These are phyloP conservation scores for Siphamia tubifer DNA, from an alignment of 2,113 vertebrate genomes.

Conservation along the genomic window DNA sequence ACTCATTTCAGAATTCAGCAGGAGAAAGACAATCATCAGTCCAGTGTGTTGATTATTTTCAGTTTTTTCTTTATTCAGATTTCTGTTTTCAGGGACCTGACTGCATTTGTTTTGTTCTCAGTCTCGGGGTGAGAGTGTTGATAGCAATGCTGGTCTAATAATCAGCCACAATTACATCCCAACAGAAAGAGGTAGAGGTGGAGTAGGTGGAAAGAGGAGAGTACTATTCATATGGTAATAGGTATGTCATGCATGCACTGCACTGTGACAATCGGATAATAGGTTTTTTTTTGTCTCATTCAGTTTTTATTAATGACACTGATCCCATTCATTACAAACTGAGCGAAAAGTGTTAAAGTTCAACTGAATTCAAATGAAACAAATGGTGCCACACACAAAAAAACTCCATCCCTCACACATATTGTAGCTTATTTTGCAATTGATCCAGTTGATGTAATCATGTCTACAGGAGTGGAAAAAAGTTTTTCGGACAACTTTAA, in stretches of 20 bases:
- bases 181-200: slow-evolving; percentile 31
- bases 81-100: neutral
- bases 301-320: slow-evolving; percentile 34
- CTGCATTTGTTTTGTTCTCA: slow-evolving; percentile 14
- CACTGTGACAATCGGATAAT: slow-evolving; percentile 35
- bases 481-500: too few relatives aligned
- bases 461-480: too few relatives aligned
- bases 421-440: too few relatives aligned
- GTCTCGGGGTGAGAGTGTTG: neutral
- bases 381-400: too few relatives aligned
- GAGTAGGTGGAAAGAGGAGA: slow-evolving; percentile 50
- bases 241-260: neutral
- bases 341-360: slow-evolving; percentile 8
- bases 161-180: slow-evolving; percentile 58
- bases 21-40: neutral
- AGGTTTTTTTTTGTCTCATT: slow-evolving; percentile 49
- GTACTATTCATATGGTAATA: slow-evolving; percentile 64
- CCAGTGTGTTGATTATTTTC: slow-evolving; percentile 13
- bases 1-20: neutral
- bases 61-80: neutral
- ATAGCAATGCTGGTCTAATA: slow-evolving; percentile 41
- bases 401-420: too few relatives aligned
- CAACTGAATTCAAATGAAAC: slow-evolving; percentile 28
- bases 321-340: slow-evolving; percentile 47
- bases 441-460: too few relatives aligned